Percentiles rank a stretch among this genome's conserved stretches.
phyloP scores from a whole-genome alignment of 2,888 invertebrate species.

The Caenorhabditis afra region DNA sequence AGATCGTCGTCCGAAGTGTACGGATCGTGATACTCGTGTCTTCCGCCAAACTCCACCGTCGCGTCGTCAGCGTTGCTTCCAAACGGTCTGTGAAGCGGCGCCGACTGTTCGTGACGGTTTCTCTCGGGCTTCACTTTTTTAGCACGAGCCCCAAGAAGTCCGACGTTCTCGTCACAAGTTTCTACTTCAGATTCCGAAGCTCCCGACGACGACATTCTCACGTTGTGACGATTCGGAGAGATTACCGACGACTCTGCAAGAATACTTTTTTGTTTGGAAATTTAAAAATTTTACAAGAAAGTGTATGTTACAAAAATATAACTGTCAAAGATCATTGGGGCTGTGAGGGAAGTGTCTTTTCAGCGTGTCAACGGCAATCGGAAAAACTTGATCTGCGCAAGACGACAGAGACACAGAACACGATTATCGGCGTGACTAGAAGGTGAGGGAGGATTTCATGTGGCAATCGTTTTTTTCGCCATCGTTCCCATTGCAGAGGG shows the following conservation, averaged over 20 bases:
- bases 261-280: no score
- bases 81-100: conserved; percentile 62
- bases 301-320: conserved; percentile 4
- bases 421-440: neutral
- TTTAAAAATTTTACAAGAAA: no score
- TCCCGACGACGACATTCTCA: conserved; percentile 59
- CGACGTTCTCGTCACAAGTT: conserved; percentile 63
- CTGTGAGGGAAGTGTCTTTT: neutral
- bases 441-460: neutral
- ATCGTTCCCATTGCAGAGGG: no score
- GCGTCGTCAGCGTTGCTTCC: conserved; percentile 52
- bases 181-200: conserved; percentile 63
- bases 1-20: conserved; percentile 71
- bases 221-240: conserved; percentile 45
- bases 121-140: conserved; percentile 39
- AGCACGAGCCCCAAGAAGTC: conserved; percentile 48
- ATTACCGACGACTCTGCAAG: conserved; percentile 54
- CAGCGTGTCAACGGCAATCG: neutral
- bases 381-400: conserved; percentile 9
- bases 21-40: conserved; percentile 48
- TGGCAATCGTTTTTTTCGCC: no score
- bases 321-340: neutral
- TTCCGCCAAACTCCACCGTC: conserved; percentile 55
- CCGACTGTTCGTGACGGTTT: conserved; percentile 37
- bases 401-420: neutral